Evolutionary conservation across 1,140 invertebrate species (phyloP).

Genomic region (Limonius californicus): DNA sequence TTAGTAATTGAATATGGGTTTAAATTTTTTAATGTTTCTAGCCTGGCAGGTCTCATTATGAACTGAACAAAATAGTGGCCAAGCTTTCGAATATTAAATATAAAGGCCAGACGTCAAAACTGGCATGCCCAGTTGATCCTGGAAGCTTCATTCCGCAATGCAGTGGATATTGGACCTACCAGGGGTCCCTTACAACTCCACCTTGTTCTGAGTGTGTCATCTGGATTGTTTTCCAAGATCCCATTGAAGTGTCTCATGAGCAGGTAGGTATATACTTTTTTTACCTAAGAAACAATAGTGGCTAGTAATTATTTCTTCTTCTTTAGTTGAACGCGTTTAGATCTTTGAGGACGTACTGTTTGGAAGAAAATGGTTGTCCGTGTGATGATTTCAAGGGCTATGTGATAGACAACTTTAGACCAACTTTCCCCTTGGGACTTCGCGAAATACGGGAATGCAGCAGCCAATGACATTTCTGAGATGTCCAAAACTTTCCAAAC

Average conservation of each 20-base stretch:
- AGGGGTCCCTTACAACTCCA: slow-evolving; percentile 95
- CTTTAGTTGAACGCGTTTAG: slow-evolving; percentile 72
- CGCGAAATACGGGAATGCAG: slow-evolving; percentile 71
- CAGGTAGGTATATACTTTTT: slow-evolving; percentile 60
- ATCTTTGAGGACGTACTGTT: slow-evolving; percentile 66
- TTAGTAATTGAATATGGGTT: too few relatives aligned
- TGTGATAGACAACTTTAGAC: slow-evolving; percentile 85
- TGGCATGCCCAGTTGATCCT: slow-evolving; percentile 68
- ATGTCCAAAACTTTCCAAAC: too few relatives aligned
- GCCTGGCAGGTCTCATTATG: slow-evolving; percentile 70
- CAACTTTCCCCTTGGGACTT: slow-evolving; percentile 79
- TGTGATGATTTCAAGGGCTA: slow-evolving; percentile 74
- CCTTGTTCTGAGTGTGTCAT: slow-evolving; percentile 94
- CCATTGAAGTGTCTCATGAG: slow-evolving; percentile 81
- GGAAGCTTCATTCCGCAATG: slow-evolving; percentile 67
- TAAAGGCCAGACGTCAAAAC: slow-evolving; percentile 67
- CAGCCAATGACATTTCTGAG: too few relatives aligned
- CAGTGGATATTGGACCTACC: slow-evolving; percentile 89
- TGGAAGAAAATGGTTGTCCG: slow-evolving; percentile 66
- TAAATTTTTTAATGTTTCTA: slow-evolving; percentile 45
- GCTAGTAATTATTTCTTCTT: slow-evolving; percentile 19
- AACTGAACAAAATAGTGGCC: slow-evolving; percentile 76
- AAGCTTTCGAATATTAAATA: slow-evolving; percentile 72
- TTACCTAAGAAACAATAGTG: neutral
- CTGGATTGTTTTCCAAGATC: slow-evolving; percentile 95